Base-by-base conservation (phyloP, 2,113 vertebrate species). In the Neotoma lepida region DNA sequence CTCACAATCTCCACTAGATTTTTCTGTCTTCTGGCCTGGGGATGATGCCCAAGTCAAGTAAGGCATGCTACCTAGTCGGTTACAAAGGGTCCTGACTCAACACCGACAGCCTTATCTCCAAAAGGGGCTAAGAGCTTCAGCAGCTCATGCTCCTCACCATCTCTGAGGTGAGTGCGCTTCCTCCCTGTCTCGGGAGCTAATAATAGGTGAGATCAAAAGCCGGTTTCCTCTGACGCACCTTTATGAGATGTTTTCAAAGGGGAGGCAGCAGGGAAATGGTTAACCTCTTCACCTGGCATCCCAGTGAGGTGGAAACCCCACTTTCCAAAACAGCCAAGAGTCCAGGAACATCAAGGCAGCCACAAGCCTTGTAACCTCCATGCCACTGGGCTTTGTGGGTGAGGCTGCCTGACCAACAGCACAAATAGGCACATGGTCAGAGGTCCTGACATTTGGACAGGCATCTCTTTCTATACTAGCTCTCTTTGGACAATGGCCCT, bases 181-280 rank as follows among this genome's bases (percentile, higher is more conserved):
- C 35, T 49, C 86, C 39, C 35, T 68, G 24, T 51, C 87, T 87
- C 71, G 14, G 86, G 76, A 88, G n/a, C 44, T 82, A 92, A 81
- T 88, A 39, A 56, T 80, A 93, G 92, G 58, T 61, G 61, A 70
- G 30, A 70, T 46, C 70, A 76, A 80, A 95, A 81, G 80, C 63
- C 44, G 56, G 63, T 58, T 93, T 91, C 88, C 92, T 93, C 76
- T 73, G 90, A 90, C 41, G 86, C 33, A 33, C 20, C 39, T 90
- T 92, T 86, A 93, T 28, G 28, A 97, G 93, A 14, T 66, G 64
- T 76, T 92, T 88, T 64, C 63, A 54, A 95, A 96, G 90, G 17
- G 6, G 8, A 44, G 80, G 66, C 14, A 1, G 51, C 33, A 4
- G 71, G 77, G 77, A 88, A 30, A 13, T 44, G 30, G 91, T 26